Percentiles rank a stretch among this genome's conserved stretches.
These are phyloP conservation scores for Australoheros scitulus DNA, from an alignment of 2,113 vertebrate genomes.

Conservation along the genomic window DNA sequence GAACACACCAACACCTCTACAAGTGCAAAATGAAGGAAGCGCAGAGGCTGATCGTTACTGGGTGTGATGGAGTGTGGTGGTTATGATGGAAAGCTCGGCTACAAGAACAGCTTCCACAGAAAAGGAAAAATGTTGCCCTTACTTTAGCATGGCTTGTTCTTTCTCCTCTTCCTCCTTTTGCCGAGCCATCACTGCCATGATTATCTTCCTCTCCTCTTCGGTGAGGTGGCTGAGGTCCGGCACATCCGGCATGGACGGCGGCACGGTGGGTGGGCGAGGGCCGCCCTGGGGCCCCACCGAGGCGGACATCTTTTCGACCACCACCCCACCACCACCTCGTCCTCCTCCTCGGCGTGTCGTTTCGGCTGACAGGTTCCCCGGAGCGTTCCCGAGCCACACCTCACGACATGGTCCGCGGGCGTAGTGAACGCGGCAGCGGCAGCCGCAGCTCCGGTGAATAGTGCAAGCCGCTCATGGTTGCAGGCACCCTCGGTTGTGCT, in stretches of 20 bases:
- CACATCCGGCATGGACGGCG: constrained; percentile 92
- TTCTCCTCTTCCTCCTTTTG: constrained; percentile 98
- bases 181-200: constrained; percentile 98
- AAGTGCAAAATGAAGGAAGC: not conserved
- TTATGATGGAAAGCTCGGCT: not conserved
- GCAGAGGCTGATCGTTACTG: not conserved
- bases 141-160: constrained; percentile 99
- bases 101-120: not conserved
- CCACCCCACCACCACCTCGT: constrained; percentile 53
- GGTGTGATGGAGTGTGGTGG: constrained; percentile 19
- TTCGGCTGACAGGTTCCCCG: constrained; percentile 76
- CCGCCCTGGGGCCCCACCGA: constrained; percentile 92
- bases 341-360: constrained; percentile 79
- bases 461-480: constrained; percentile 85
- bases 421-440: constrained; percentile 76
- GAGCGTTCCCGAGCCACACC: constrained; percentile 73
- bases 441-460: constrained; percentile 75
- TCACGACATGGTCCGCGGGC: constrained; percentile 84
- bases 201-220: constrained; percentile 96
- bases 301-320: constrained; percentile 87
- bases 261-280: constrained; percentile 92
- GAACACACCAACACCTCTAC: not conserved
- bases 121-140: constrained; percentile 77
- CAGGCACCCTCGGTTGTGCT: constrained; percentile 81
- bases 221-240: constrained; percentile 99